phyloP scores from a whole-genome alignment of 2,113 vertebrate genomes.

The Heterocephalus glaber region DNA sequence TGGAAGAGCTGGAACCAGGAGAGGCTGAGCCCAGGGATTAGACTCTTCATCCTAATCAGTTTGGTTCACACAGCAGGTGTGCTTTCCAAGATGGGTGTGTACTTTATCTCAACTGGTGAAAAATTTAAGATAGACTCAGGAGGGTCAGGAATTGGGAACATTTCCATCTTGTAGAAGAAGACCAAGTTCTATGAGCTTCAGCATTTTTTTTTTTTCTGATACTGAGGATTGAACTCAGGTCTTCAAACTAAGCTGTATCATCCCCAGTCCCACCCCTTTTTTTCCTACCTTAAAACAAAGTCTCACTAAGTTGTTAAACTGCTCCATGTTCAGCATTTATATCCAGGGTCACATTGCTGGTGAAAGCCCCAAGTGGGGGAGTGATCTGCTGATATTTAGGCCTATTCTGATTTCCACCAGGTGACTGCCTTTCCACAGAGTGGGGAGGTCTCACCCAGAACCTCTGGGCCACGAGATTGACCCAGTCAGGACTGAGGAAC shows the following conservation, averaged over 20 bases:
- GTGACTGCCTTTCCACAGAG: background rate
- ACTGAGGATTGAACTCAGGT: background rate
- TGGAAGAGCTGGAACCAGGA: background rate
- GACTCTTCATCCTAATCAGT: background rate
- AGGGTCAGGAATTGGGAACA: background rate
- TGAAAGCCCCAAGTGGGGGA: background rate
- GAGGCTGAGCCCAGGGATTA: background rate
- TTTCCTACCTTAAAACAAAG: background rate
- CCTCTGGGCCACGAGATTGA: no score
- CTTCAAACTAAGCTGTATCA: background rate
- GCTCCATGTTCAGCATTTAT: background rate
- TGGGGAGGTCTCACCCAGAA: background rate
- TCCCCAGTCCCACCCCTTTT: background rate
- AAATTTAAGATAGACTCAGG: background rate
- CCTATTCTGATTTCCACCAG: background rate
- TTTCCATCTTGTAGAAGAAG: background rate
- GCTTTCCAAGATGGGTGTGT: background rate
- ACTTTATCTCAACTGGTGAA: background rate
- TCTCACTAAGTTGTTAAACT: background rate
- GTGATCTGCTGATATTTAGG: background rate
- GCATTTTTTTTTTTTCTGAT: background rate
- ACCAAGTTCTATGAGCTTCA: background rate
- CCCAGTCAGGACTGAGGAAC: background rate
- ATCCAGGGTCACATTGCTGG: no score
- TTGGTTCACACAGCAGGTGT: background rate